These are phyloP conservation scores for Pelobates fuscus DNA, from an alignment of 2,113 vertebrate genomes.

Conservation along the genomic window DNA sequence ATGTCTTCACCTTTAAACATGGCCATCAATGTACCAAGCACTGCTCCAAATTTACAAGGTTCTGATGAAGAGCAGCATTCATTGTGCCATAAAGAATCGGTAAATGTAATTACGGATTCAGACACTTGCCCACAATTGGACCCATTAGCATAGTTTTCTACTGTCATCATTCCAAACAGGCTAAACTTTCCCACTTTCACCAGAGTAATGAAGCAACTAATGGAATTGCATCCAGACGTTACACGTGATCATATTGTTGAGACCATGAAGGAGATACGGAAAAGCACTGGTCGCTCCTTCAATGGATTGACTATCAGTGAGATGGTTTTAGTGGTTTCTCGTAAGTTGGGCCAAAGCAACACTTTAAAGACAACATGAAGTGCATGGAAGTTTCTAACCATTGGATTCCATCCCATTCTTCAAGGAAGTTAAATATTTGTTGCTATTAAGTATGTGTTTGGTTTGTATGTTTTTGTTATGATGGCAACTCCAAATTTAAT, in stretches of 20 bases:
- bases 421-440: no score
- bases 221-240: not conserved
- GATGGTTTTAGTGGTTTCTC: constrained; percentile 7
- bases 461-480: no score
- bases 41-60: no score
- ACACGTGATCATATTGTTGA: not conserved
- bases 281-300: constrained; percentile 1
- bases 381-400: no score
- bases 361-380: not conserved
- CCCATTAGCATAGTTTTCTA: not conserved
- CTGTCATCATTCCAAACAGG: constrained; percentile 1
- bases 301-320: not conserved
- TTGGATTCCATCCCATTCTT: no score
- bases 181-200: constrained; percentile 12
- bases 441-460: no score
- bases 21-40: no score
- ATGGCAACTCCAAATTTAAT: no score
- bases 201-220: not conserved
- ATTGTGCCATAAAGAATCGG: no score
- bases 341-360: not conserved
- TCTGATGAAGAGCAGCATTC: no score
- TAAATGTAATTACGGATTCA: no score
- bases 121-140: constrained; percentile 6
- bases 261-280: constrained; percentile 1
- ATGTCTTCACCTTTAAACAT: no score